A percentile compares a stretch with the other conserved stretches of the same genome.
phyloP scores from a whole-genome alignment of 2,888 invertebrate species.

The Liodrosophila aerea region DNA sequence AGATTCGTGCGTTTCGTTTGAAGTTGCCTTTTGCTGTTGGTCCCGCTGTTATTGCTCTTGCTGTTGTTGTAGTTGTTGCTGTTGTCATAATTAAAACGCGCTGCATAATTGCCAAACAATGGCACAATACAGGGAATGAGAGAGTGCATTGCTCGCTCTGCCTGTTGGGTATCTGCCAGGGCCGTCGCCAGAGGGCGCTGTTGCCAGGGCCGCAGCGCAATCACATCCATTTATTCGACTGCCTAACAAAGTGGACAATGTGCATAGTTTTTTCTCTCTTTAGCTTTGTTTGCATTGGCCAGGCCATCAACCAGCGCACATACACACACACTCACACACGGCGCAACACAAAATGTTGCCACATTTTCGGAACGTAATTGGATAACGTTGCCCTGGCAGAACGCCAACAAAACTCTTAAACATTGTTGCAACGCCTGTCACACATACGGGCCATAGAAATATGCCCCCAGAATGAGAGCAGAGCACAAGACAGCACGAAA shows the following conservation, averaged over 20 bases:
- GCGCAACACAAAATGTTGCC: constrained; percentile 41
- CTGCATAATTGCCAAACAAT: constrained; percentile 68
- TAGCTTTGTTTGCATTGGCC: constrained; percentile 43
- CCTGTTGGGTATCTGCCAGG: not conserved
- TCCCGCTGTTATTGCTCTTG: constrained; percentile 7
- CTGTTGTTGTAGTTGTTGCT: constrained; percentile 20
- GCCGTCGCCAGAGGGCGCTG: constrained; percentile 1
- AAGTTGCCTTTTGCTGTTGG: constrained; percentile 34
- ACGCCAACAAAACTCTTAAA: constrained; percentile 33
- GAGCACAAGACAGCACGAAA: not conserved
- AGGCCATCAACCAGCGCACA: constrained; percentile 37
- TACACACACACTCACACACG: constrained; percentile 10
- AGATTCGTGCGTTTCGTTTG: constrained; percentile 38
- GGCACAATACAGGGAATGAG: constrained; percentile 26
- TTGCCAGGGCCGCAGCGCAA: constrained; percentile 32
- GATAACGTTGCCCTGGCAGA: constrained; percentile 43
- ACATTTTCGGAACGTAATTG: constrained; percentile 47
- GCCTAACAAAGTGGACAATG: constrained; percentile 56
- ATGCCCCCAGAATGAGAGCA: constrained; percentile 4
- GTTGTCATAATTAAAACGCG: constrained; percentile 69
- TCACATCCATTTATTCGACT: constrained; percentile 51
- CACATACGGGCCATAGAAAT: constrained; percentile 12
- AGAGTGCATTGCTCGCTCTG: not conserved
- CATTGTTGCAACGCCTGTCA: constrained; percentile 43
- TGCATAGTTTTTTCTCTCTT: constrained; percentile 25